These are phyloP conservation scores for Scaeva pyrastri DNA, from an alignment of 2,888 invertebrate species.

Conservation along the genomic window DNA sequence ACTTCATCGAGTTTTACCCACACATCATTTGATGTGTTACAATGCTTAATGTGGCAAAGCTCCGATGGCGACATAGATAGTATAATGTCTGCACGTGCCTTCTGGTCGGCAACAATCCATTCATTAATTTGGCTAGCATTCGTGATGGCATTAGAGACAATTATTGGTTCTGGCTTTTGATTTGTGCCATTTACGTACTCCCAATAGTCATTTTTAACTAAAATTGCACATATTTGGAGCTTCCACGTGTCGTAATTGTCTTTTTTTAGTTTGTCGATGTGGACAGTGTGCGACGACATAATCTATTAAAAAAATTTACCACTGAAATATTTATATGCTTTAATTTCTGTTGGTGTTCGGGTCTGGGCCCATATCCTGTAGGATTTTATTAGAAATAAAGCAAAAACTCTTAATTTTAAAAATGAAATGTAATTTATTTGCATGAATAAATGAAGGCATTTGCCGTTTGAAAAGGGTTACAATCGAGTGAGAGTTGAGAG, in stretches of 20 bases:
- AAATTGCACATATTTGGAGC: constrained; percentile 32
- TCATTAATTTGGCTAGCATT: constrained; percentile 1
- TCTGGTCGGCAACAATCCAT: too few relatives aligned
- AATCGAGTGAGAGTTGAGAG: too few relatives aligned
- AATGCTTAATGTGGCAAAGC: constrained; percentile 79
- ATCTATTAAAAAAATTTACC: neutral
- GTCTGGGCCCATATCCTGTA: constrained; percentile 1
- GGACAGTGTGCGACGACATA: neutral
- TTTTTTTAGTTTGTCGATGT: constrained; percentile 16
- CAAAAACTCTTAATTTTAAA: too few relatives aligned
- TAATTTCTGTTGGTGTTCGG: neutral
- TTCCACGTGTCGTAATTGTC: constrained; percentile 45
- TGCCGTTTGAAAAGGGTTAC: too few relatives aligned
- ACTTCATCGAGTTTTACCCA: constrained; percentile 81
- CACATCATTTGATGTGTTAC: constrained; percentile 77
- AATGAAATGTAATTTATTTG: too few relatives aligned
- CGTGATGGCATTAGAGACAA: neutral
- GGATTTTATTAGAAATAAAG: neutral
- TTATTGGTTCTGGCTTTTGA: constrained; percentile 3
- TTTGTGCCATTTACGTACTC: constrained; percentile 17
- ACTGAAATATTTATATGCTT: too few relatives aligned
- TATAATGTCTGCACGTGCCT: constrained; percentile 54
- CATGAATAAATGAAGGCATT: too few relatives aligned
- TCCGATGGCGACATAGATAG: constrained; percentile 76
- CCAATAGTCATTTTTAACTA: constrained; percentile 43